Conservation (phyloP, 2,888 invertebrate species). For the Tiliacea aurago region DNA sequence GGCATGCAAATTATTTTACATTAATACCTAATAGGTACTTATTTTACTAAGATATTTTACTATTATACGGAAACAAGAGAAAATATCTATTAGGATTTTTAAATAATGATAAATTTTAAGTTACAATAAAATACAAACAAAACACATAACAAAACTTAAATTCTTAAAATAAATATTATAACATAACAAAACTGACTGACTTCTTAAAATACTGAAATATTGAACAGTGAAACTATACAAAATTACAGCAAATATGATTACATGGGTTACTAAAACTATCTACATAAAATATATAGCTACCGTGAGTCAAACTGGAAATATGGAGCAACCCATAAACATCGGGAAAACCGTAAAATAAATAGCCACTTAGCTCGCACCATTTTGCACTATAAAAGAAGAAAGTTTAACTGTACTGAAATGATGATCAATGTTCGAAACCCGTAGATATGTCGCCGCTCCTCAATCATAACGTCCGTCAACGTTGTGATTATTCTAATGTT, state of each 20-base stretch:
- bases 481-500: constrained; percentile 75
- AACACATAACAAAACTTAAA: no score
- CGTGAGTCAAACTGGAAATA: background rate
- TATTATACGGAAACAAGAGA: no score
- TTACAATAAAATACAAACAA: no score
- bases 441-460: constrained; percentile 60
- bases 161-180: no score
- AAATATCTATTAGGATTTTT: no score
- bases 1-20: no score
- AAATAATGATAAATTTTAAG: no score
- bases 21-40: no score
- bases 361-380: background rate
- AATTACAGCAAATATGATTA: background rate
- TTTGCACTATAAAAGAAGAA: constrained; percentile 6
- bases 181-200: no score
- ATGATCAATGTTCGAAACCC: constrained; percentile 40
- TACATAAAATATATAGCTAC: background rate
- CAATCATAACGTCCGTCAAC: constrained; percentile 65
- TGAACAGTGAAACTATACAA: background rate
- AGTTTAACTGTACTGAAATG: constrained; percentile 9
- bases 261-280: constrained; percentile 8
- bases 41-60: no score
- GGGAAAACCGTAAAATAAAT: constrained; percentile 1
- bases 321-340: background rate
- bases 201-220: background rate